phyloP scores from a whole-genome alignment of 2,888 invertebrate genomes.

The Acleris laterana region DNA sequence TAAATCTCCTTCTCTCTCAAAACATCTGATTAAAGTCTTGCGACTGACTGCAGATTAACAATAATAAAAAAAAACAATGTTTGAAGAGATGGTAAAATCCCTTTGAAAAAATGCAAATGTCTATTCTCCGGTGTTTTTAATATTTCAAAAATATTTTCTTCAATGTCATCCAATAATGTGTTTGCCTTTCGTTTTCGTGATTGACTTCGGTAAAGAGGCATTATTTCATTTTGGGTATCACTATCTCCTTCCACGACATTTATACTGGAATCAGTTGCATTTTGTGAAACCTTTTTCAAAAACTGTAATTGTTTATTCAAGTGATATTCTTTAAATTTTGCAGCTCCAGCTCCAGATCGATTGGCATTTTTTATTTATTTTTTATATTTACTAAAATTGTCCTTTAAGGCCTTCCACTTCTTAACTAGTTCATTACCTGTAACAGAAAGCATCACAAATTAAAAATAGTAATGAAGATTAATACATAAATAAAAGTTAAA shows the following conservation, averaged over 20 bases:
- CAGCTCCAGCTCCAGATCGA: slow-evolving; percentile 36
- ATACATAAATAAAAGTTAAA: no score
- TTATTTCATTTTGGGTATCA: no score
- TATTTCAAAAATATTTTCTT: slow-evolving; percentile 32
- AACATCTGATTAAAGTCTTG: no score
- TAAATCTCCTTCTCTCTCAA: no score
- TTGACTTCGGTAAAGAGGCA: slow-evolving; percentile 19
- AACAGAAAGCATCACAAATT: slow-evolving; percentile 18
- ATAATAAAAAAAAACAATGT: no score
- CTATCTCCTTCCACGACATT: slow-evolving; percentile 19
- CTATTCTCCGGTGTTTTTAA: slow-evolving; percentile 34
- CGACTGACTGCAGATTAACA: no score
- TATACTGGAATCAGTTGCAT: slow-evolving; percentile 38
- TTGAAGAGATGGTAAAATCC: slow-evolving; percentile 41
- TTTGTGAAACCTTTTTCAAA: slow-evolving; percentile 39
- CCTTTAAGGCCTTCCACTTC: slow-evolving; percentile 32
- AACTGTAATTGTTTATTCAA: slow-evolving; percentile 39
- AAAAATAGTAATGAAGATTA: slow-evolving; percentile 6
- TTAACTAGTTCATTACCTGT: slow-evolving; percentile 34
- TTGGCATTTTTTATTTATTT: slow-evolving; percentile 35
- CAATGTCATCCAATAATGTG: slow-evolving; percentile 39
- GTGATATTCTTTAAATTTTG: slow-evolving; percentile 37
- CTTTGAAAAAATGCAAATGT: slow-evolving; percentile 40
- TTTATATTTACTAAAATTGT: slow-evolving; percentile 32
- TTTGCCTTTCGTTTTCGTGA: slow-evolving; percentile 36